These are phyloP conservation scores for Cryptoblepharus egeriae DNA, from an alignment of 2,797 vertebrate species.

Conservation along the genomic window DNA sequence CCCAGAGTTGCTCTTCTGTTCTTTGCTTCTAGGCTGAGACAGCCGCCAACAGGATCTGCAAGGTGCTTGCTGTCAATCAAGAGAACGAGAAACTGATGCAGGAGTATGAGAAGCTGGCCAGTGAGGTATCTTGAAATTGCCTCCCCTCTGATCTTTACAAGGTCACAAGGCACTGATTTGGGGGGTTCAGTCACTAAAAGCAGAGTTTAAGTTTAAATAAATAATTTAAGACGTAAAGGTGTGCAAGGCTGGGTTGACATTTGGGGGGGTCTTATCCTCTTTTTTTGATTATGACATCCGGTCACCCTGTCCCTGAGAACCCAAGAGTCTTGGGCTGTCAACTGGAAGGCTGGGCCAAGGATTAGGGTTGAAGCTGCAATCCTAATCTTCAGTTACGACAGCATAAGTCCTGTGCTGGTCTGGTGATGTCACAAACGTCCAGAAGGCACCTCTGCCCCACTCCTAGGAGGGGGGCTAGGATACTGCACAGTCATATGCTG, in stretches of 20 bases:
- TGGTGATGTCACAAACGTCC: too few species aligned
- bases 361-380: too few species aligned
- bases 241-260: background rate
- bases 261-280: too few species aligned
- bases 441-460: too few species aligned
- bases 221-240: background rate
- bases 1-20: background rate
- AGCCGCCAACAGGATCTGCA: slow-evolving; percentile 93
- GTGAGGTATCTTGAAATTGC: slow-evolving; percentile 81
- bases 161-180: background rate
- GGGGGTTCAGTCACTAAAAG: background rate
- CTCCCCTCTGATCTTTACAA: background rate
- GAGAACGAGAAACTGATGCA: slow-evolving; percentile 94
- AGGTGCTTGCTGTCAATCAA: slow-evolving; percentile 93
- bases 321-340: too few species aligned
- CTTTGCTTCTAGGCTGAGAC: slow-evolving; percentile 84
- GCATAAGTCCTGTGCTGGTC: too few species aligned
- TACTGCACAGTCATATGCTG: too few species aligned
- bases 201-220: background rate
- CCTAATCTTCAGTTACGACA: too few species aligned
- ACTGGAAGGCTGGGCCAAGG: too few species aligned
- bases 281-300: too few species aligned
- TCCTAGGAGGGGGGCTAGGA: too few species aligned
- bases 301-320: too few species aligned
- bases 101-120: slow-evolving; percentile 93